A percentile compares a stretch with the other conserved stretches of the same genome.
Conservation (phyloP, 2,797 vertebrate genomes). For the Miichthys miiuy region DNA sequence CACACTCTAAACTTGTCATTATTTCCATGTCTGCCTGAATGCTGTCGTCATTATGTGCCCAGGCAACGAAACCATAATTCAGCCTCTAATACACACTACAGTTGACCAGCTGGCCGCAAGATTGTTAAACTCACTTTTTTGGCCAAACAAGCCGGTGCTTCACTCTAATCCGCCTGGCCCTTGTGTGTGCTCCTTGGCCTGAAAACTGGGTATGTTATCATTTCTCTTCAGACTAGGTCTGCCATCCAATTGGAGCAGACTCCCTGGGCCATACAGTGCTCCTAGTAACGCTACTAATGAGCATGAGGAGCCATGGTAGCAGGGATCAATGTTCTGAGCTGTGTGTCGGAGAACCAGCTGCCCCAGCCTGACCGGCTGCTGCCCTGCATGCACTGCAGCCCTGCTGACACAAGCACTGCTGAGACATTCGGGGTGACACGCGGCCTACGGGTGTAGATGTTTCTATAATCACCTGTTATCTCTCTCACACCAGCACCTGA, state of each 20-base stretch:
- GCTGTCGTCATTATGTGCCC: slow-evolving; percentile 46
- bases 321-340: slow-evolving; percentile 68
- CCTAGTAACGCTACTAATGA: slow-evolving; percentile 75
- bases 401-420: slow-evolving; percentile 57
- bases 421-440: slow-evolving; percentile 43
- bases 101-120: slow-evolving; percentile 58
- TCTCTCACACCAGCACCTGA: slow-evolving; percentile 67
- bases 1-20: slow-evolving; percentile 34
- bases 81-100: slow-evolving; percentile 41
- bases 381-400: slow-evolving; percentile 37
- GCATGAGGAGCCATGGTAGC: slow-evolving; percentile 59
- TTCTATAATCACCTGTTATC: slow-evolving; percentile 76
- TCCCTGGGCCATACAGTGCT: slow-evolving; percentile 51
- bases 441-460: slow-evolving; percentile 47
- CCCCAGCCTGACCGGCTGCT: slow-evolving; percentile 40
- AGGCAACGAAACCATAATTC: slow-evolving; percentile 32
- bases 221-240: slow-evolving; percentile 62
- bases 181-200: slow-evolving; percentile 64
- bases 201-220: slow-evolving; percentile 66
- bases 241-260: slow-evolving; percentile 51
- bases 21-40: slow-evolving; percentile 38
- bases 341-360: slow-evolving; percentile 50
- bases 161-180: slow-evolving; percentile 64
- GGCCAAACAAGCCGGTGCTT: slow-evolving; percentile 61
- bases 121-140: slow-evolving; percentile 62